A percentile compares a stretch with the other conserved stretches of the same genome.
phyloP scores from a whole-genome alignment of 2,888 invertebrate genomes.

The Habrosyne pyritoides region DNA sequence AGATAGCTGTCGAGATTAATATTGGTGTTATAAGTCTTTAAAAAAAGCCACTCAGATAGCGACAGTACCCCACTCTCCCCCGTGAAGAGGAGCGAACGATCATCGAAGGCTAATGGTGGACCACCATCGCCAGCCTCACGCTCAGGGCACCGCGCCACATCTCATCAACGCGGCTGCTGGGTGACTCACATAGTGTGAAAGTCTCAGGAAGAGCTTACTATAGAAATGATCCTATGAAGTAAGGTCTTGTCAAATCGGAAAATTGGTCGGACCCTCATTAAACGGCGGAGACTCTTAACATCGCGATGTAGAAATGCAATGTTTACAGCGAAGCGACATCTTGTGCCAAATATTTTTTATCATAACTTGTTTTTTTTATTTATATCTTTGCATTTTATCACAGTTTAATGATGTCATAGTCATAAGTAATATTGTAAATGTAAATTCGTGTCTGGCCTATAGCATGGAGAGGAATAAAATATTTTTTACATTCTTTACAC shows the following conservation, averaged over 20 bases:
- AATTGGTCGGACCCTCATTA: background rate
- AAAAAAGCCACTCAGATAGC: conserved; percentile 21
- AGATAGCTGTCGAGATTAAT: too few relatives aligned
- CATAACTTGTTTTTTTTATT: too few relatives aligned
- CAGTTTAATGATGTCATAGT: too few relatives aligned
- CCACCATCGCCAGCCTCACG: conserved; percentile 12
- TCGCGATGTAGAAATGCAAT: background rate
- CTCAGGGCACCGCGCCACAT: conserved; percentile 14
- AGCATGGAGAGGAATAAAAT: too few relatives aligned
- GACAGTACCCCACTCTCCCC: conserved; percentile 12
- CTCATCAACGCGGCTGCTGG: conserved; percentile 10
- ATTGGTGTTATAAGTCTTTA: background rate
- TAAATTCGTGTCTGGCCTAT: too few relatives aligned
- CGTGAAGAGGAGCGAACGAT: conserved; percentile 12
- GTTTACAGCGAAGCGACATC: background rate
- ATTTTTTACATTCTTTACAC: too few relatives aligned
- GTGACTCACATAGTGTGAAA: conserved; percentile 11
- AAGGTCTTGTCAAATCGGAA: background rate
- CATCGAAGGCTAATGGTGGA: conserved; percentile 13
- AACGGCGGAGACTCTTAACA: background rate
- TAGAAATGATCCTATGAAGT: conserved; percentile 11
- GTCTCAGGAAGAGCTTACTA: conserved; percentile 13
- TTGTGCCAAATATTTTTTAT: too few relatives aligned
- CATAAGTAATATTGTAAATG: too few relatives aligned
- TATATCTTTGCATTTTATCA: too few relatives aligned